Percentiles rank a stretch among this genome's conserved stretches.
Evolutionary conservation across 2,888 invertebrate genomes (phyloP).

Genomic region (Diarsia brunnea): DNA sequence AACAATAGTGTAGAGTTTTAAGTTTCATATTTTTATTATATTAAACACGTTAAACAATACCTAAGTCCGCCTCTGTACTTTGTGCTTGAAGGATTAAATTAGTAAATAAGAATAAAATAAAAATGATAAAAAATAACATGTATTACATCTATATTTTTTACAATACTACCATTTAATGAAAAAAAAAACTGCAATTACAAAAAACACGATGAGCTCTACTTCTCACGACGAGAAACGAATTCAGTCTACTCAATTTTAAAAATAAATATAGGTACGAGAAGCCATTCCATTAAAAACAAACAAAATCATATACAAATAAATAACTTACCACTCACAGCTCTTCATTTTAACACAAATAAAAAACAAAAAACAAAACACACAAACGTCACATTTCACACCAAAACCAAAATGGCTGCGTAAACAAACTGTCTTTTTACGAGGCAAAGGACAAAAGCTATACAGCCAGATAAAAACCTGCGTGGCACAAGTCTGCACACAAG

Average conservation of each 20-base stretch:
- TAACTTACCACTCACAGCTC: conserved; percentile 37
- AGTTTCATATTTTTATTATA: neutral
- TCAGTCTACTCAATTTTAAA: neutral
- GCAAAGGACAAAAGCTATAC: conserved; percentile 64
- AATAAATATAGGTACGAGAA: neutral
- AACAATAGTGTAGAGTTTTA: neutral
- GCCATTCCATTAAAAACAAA: neutral
- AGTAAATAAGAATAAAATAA: neutral
- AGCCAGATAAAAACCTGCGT: conserved; percentile 83
- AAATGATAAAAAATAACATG: neutral
- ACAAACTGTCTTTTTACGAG: conserved; percentile 55
- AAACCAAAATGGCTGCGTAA: conserved; percentile 61
- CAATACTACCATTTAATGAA: no score
- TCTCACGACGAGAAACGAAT: no score
- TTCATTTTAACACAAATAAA: conserved; percentile 39
- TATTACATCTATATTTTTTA: no score
- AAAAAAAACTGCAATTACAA: no score
- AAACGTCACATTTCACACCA: conserved; percentile 51
- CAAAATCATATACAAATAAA: neutral
- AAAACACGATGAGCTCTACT: no score
- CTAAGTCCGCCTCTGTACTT: no score
- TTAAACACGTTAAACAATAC: no score
- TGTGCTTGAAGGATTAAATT: no score
- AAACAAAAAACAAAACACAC: conserved; percentile 40
- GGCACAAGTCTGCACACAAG: conserved; percentile 87